Conservation (phyloP, 2,113 vertebrate genomes). For the Hemibates koningsi region DNA sequence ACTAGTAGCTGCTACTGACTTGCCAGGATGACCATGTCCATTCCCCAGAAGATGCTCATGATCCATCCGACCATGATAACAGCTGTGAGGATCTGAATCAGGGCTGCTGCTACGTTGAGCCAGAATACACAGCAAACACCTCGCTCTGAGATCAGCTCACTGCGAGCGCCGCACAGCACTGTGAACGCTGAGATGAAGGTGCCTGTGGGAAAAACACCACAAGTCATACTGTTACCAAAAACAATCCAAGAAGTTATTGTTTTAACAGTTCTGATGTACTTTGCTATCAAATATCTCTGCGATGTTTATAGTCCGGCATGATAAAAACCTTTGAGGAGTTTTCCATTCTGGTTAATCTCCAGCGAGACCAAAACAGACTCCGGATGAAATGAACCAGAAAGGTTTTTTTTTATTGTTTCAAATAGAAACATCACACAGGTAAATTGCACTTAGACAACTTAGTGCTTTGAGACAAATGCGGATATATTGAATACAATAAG, state of each 20-base stretch:
- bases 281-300: neutral
- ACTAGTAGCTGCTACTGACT: constrained; percentile 74
- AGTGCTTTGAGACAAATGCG: neutral
- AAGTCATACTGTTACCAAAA: neutral
- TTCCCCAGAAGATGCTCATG: constrained; percentile 99
- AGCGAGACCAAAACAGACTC: neutral
- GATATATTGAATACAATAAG: neutral
- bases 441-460: neutral
- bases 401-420: fast-evolving
- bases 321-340: neutral
- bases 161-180: constrained; percentile 90
- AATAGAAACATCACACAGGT: neutral
- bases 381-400: neutral
- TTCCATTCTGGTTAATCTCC: neutral
- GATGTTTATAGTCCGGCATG: neutral
- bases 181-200: constrained; percentile 93
- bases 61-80: constrained; percentile 99
- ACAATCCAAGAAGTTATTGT: neutral
- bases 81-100: constrained; percentile 94
- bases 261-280: neutral
- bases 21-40: constrained; percentile 99
- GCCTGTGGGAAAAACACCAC: constrained; percentile 62
- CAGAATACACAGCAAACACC: constrained; percentile 95
- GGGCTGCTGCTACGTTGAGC: constrained; percentile 92
- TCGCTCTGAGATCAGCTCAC: constrained; percentile 83